Percentiles rank a stretch among this genome's conserved stretches.
These are phyloP conservation scores for Petrocephalus schoutedeni DNA, from an alignment of 2,797 vertebrate genomes.

Conservation along the genomic window DNA sequence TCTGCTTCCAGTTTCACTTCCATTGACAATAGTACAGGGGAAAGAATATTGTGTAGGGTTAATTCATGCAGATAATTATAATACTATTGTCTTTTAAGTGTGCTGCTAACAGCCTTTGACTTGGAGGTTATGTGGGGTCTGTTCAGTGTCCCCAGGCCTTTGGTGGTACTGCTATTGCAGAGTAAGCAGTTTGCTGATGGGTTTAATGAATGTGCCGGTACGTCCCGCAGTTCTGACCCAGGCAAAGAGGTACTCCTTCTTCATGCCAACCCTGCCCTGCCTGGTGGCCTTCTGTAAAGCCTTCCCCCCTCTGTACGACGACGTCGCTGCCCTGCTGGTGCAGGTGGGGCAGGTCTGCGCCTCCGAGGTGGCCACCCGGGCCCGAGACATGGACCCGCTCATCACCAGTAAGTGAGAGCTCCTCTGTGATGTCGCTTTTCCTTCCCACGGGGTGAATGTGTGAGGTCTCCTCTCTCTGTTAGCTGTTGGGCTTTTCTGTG, in stretches of 20 bases:
- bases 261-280: constrained; percentile 94
- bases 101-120: neutral
- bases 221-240: constrained; percentile 76
- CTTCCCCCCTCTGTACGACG: constrained; percentile 92
- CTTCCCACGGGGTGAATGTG: too few relatives aligned
- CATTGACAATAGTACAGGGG: neutral
- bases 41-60: neutral
- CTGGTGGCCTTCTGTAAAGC: constrained; percentile 93
- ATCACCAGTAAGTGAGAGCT: constrained; percentile 76
- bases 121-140: neutral
- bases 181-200: neutral
- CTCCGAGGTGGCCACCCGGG: constrained; percentile 87
- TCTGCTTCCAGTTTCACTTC: neutral
- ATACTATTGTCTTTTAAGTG: neutral
- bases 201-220: neutral
- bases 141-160: neutral
- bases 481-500: neutral
- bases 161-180: neutral
- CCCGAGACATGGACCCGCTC: constrained; percentile 85
- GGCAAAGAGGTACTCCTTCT: constrained; percentile 85
- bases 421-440: neutral
- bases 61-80: neutral
- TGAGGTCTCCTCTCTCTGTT: neutral
- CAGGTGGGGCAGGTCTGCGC: constrained; percentile 95
- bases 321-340: constrained; percentile 84